These are phyloP conservation scores for Fabriciana adippe DNA, from an alignment of 2,888 invertebrate species.

Conservation along the genomic window DNA sequence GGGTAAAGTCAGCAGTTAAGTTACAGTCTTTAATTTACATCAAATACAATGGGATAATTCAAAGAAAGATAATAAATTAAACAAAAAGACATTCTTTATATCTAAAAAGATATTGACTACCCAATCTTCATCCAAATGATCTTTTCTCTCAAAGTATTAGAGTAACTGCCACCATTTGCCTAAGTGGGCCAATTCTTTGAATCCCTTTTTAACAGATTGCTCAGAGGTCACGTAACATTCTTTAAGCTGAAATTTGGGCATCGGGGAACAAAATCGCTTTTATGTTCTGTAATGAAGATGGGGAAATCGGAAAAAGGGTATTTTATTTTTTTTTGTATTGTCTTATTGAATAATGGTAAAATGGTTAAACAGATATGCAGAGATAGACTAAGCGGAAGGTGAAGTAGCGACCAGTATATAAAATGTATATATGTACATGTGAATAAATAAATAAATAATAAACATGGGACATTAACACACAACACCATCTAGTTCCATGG, in stretches of 20 bases:
- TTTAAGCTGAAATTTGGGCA: conserved; percentile 22
- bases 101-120: neutral
- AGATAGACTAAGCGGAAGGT: no score
- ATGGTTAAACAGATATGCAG: no score
- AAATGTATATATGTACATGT: no score
- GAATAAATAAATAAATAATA: no score
- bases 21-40: no score
- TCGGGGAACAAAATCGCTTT: conserved; percentile 14
- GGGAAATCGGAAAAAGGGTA: conserved; percentile 9
- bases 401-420: no score
- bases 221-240: conserved; percentile 22
- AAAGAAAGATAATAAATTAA: neutral
- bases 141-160: conserved; percentile 12
- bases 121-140: conserved; percentile 9
- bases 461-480: no score
- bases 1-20: no score
- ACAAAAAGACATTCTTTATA: neutral
- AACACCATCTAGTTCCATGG: no score
- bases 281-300: conserved; percentile 19
- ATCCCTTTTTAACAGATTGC: conserved; percentile 23
- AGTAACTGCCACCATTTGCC: conserved; percentile 22
- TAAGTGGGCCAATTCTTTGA: conserved; percentile 22
- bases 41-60: no score
- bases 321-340: neutral
- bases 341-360: no score